Conservation (phyloP, 2,797 vertebrate species). For the Rhincodon typus region DNA sequence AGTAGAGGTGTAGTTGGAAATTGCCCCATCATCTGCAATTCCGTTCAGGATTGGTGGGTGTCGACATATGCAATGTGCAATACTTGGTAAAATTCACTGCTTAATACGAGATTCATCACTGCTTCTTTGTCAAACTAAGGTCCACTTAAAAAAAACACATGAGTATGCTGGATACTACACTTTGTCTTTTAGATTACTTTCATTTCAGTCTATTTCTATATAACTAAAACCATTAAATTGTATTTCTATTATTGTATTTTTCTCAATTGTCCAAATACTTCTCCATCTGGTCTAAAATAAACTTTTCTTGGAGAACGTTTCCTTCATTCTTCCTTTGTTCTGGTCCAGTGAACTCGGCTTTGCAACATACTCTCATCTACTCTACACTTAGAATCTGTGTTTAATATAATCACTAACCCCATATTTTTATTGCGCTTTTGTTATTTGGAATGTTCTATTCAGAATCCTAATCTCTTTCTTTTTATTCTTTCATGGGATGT, state of each 20-base stretch:
- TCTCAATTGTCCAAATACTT: neutral
- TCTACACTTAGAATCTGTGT: neutral
- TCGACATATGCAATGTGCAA: neutral
- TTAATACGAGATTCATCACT: neutral
- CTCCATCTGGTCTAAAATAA: too few relatives aligned
- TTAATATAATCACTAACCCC: neutral
- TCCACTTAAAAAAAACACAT: neutral
- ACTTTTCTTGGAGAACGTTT: too few relatives aligned
- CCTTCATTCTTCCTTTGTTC: neutral
- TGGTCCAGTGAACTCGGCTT: neutral
- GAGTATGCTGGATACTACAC: neutral
- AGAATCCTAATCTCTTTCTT: neutral
- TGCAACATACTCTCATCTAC: neutral
- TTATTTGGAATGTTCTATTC: neutral
- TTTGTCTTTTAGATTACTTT: neutral
- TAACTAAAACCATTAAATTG: neutral
- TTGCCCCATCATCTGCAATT: neutral
- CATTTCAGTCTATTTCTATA: neutral
- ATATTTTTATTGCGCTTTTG: neutral
- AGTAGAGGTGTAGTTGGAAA: neutral
- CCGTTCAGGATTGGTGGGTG: too few relatives aligned
- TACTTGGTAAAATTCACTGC: neutral
- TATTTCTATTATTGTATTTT: neutral
- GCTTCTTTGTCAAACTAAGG: neutral
- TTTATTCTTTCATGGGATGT: too few relatives aligned